phyloP scores from a whole-genome alignment of 1,140 invertebrate genomes.

The Calephelis virginiensis region DNA sequence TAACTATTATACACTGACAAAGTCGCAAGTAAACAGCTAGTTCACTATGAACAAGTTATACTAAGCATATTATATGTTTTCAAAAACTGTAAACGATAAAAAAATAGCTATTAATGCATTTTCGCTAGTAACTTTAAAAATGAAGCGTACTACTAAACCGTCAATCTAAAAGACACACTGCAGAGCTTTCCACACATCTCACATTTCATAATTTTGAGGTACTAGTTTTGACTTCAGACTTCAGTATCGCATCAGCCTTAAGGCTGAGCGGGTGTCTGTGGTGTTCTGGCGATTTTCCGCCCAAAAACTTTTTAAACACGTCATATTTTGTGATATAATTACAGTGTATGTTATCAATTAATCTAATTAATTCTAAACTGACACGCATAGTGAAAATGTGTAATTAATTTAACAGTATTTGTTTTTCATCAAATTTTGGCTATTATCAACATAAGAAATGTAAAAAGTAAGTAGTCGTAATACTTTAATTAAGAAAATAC shows the following conservation, averaged over 20 bases:
- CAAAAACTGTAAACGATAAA: too few relatives aligned
- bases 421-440: constrained; percentile 1
- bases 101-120: background rate
- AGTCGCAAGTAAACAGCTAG: too few relatives aligned
- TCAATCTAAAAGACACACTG: background rate
- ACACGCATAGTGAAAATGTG: constrained; percentile 8
- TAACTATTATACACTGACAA: too few relatives aligned
- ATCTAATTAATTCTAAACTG: constrained; percentile 7
- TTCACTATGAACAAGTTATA: too few relatives aligned
- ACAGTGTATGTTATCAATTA: constrained; percentile 12
- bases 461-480: background rate
- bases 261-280: background rate
- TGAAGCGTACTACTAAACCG: background rate
- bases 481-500: background rate
- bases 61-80: too few relatives aligned
- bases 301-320: constrained; percentile 12
- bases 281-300: background rate
- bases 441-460: constrained; percentile 4
- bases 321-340: constrained; percentile 4
- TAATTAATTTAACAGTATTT: constrained; percentile 4
- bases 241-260: constrained; percentile 6
- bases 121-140: background rate
- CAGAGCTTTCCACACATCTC: background rate
- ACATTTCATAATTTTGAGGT: constrained; percentile 4
- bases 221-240: background rate